Evolutionary conservation across 2,888 invertebrate genomes (phyloP).

Genomic region (Osedax fenrisi): DNA sequence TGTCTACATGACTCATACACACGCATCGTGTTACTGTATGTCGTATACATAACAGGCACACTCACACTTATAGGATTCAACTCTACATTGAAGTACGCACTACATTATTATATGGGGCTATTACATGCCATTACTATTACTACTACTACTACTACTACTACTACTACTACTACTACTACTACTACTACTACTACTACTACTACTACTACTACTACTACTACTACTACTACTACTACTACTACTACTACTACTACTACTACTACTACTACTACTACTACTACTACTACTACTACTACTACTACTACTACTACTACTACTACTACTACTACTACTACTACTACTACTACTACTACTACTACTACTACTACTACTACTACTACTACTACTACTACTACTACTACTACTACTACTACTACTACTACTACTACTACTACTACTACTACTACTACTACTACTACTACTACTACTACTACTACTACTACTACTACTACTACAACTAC

Average conservation of each 20-base stretch:
- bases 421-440: constrained; percentile 22
- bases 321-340: constrained; percentile 16
- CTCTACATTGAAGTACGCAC: too few species aligned
- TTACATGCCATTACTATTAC: neutral
- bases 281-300: neutral
- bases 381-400: constrained; percentile 21
- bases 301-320: constrained; percentile 14
- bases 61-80: too few species aligned
- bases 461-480: constrained; percentile 22
- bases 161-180: constrained; percentile 16
- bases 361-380: constrained; percentile 18
- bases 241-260: constrained; percentile 18
- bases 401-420: constrained; percentile 18
- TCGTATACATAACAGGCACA: too few species aligned
- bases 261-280: constrained; percentile 22
- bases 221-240: constrained; percentile 21
- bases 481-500: constrained; percentile 17
- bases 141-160: constrained; percentile 12
- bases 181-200: constrained; percentile 19
- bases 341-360: constrained; percentile 19
- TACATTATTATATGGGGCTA: too few species aligned
- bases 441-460: constrained; percentile 20
- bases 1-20: too few species aligned
- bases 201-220: constrained; percentile 18
- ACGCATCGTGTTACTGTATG: too few species aligned